Evolutionary conservation across 2,113 vertebrate species (phyloP).

Genomic region (Oncorhynchus kisutch): DNA sequence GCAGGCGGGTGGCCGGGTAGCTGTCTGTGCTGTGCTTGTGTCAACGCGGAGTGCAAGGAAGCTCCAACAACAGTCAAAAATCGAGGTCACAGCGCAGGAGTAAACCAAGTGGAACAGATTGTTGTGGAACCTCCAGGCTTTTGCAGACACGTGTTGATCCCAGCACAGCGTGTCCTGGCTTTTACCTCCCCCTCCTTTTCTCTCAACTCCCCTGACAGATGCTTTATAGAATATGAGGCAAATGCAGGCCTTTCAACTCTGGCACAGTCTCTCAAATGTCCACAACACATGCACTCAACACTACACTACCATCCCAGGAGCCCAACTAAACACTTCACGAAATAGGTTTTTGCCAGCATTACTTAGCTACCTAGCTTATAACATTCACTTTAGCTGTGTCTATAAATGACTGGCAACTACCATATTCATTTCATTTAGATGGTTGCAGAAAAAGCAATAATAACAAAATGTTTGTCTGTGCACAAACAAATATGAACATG

Average conservation of each 20-base stretch:
- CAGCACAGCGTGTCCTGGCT: constrained; percentile 57
- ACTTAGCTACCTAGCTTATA: neutral
- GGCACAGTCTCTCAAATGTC: constrained; percentile 32
- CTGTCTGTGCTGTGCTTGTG: constrained; percentile 52
- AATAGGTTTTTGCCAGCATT: neutral
- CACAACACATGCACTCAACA: constrained; percentile 21
- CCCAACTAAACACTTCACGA: neutral
- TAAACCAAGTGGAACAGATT: constrained; percentile 74
- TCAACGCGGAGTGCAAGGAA: constrained; percentile 59
- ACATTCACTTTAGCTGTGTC: neutral
- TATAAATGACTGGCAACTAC: neutral
- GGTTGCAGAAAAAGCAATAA: neutral
- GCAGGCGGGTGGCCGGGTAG: constrained; percentile 9
- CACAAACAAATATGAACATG: neutral
- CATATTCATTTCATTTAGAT: neutral
- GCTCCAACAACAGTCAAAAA: constrained; percentile 67
- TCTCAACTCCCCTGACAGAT: constrained; percentile 43
- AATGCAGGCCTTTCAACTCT: constrained; percentile 34
- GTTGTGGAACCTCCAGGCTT: constrained; percentile 71
- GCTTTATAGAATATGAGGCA: constrained; percentile 48
- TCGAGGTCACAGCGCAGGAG: constrained; percentile 70
- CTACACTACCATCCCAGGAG: constrained; percentile 13
- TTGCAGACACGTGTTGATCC: constrained; percentile 71
- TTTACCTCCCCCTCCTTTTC: constrained; percentile 54
- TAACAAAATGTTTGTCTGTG: neutral